These are phyloP conservation scores for Ahaetulla prasina DNA, from an alignment of 2,113 vertebrate genomes.

Conservation along the genomic window DNA sequence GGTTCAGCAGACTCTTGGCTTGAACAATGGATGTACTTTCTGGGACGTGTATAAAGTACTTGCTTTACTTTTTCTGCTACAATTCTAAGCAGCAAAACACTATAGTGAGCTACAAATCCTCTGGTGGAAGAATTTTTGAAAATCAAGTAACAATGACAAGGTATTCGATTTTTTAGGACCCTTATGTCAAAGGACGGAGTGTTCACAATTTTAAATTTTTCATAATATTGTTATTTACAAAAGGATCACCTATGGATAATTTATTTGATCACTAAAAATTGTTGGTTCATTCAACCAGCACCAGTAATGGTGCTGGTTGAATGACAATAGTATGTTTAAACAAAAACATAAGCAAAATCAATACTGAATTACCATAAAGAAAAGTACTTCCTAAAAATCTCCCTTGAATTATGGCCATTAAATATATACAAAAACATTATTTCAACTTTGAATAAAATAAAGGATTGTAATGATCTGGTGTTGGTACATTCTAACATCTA, in stretches of 20 bases:
- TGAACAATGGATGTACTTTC: conserved; percentile 87
- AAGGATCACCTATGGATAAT: neutral
- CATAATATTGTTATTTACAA: neutral
- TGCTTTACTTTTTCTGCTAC: conserved; percentile 83
- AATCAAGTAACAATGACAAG: neutral
- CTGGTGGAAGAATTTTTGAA: neutral
- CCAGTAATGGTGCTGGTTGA: neutral
- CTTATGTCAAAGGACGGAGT: neutral
- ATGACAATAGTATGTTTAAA: neutral
- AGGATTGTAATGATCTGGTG: neutral
- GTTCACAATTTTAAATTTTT: neutral
- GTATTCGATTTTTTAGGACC: neutral
- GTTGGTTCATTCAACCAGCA: neutral
- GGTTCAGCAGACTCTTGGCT: conserved; percentile 79
- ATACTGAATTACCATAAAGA: neutral
- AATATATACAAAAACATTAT: neutral
- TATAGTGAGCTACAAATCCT: neutral
- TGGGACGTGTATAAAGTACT: conserved; percentile 81
- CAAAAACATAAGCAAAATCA: neutral
- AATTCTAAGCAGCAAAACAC: conserved; percentile 66
- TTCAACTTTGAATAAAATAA: neutral
- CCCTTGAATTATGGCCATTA: neutral
- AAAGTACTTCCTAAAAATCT: neutral
- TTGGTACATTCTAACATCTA: neutral
- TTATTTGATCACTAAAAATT: neutral